Percentiles rank a stretch among this genome's conserved stretches.
Conservation (phyloP, 2,797 vertebrate species). For the Lophius americanus region DNA sequence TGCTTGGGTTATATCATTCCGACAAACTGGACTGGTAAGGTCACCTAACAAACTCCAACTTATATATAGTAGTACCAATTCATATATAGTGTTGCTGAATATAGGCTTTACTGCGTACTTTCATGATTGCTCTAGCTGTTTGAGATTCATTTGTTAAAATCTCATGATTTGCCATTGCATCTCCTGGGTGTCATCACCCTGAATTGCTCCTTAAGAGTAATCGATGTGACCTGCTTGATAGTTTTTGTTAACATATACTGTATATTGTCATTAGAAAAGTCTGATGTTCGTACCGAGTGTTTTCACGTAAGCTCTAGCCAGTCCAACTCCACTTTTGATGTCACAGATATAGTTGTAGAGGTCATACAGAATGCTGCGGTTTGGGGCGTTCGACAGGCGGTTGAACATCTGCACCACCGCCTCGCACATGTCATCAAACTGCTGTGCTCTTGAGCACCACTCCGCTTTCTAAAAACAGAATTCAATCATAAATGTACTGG, state of each 20-base stretch:
- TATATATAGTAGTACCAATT: no score
- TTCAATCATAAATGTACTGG: neutral
- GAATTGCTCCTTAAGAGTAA: neutral
- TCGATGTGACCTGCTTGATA: neutral
- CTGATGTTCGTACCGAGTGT: conserved; percentile 58
- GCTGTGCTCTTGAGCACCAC: conserved; percentile 88
- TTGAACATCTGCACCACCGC: conserved; percentile 98
- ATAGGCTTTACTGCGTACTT: neutral
- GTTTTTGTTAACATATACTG: no score
- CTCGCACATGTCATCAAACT: conserved; percentile 91
- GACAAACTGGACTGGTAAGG: neutral
- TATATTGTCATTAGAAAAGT: neutral
- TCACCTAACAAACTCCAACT: neutral
- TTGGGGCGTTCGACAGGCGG: conserved; percentile 94
- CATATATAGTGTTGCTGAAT: neutral
- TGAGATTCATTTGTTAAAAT: no score
- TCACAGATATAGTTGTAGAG: conserved; percentile 99
- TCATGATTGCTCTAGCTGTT: neutral
- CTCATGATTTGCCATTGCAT: no score
- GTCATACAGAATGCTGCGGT: conserved; percentile 95
- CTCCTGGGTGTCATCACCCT: no score
- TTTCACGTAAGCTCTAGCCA: conserved; percentile 93
- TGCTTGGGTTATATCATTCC: neutral
- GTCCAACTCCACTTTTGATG: conserved; percentile 96
- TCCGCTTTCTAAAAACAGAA: conserved; percentile 83